Base-by-base conservation (phyloP, 2,113 vertebrate species). In the Thalassoma bifasciatum region DNA sequence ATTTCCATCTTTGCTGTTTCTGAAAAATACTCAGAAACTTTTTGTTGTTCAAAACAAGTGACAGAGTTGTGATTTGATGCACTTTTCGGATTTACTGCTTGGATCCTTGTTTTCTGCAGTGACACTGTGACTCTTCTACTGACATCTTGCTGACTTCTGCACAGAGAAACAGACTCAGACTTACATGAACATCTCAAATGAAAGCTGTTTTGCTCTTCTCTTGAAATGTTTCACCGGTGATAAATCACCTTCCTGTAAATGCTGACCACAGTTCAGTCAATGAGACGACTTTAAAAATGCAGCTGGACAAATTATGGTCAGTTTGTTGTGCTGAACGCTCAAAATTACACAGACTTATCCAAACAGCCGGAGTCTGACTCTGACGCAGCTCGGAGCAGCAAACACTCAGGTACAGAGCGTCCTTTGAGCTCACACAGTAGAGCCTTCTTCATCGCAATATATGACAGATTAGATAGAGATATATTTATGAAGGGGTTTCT, bases 371-470 rank as follows among this genome's bases (percentile, higher is more conserved):
- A 72, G 49, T 53, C 49, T 54, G 66, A 6, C 23, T 61, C 30
- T 8, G 72, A 54, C 66, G 58, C 5, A 22, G 42, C 72, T 68
- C 19, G 12, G 69, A 30, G 75, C 8, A 24, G 87, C 68, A 91
- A 90, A 93, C 90, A 90, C 26, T 44, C 54, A 57, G 65, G 65
- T 86, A 93, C 90, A 93, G 86, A 47, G 59, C 83, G 59, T 58
- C 88, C 72, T 91, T 92, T 92, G 65, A 91, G 67, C 40, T 68
- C 75, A 73, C 77, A 93, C 84, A 93, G 75, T 84, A 75, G 62
- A 65, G 73, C 73, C 63, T 93, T 93, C 90, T 91, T 89, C 1
- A 37, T 51, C 2, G 2, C 58, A 36, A 64, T 37, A 77, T 77
- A 81, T 63, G 50, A 73, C 38, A 65, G 77, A 79, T 83, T 51